Evolutionary conservation across 2,797 vertebrate genomes (phyloP).

Genomic region (Staurois parvus): DNA sequence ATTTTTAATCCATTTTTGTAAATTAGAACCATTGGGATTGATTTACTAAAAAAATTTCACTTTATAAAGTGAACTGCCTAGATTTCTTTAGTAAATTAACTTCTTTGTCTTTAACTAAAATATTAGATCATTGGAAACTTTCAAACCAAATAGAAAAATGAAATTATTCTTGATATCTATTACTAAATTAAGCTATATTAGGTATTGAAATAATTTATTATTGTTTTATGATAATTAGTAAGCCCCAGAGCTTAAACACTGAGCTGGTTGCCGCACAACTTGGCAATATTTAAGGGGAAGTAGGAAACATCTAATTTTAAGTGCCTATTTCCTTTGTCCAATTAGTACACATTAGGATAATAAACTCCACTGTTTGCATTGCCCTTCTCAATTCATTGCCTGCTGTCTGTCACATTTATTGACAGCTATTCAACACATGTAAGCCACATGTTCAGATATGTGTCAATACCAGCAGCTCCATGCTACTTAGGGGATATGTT

Average conservation of each 20-base stretch:
- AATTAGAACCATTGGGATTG: too few species aligned
- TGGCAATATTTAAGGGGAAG: constrained; percentile 69
- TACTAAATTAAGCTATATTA: background rate
- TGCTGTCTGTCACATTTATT: constrained; percentile 66
- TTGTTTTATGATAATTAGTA: constrained; percentile 45
- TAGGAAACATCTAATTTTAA: constrained; percentile 73
- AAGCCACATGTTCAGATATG: constrained; percentile 66
- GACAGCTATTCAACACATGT: constrained; percentile 66
- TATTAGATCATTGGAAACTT: too few species aligned
- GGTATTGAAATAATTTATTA: background rate
- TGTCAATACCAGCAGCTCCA: constrained; percentile 72
- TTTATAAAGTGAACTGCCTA: too few species aligned
- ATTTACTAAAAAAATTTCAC: too few species aligned
- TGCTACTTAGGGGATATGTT: constrained; percentile 69
- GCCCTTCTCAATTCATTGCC: constrained; percentile 38
- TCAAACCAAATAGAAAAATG: too few species aligned
- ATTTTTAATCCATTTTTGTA: too few species aligned
- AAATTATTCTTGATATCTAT: too few species aligned
- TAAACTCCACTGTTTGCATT: constrained; percentile 57
- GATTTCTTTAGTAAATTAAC: too few species aligned
- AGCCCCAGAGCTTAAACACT: background rate
- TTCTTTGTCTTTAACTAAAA: too few species aligned
- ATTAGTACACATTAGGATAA: constrained; percentile 69
- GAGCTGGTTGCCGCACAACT: constrained; percentile 66
- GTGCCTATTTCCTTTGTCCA: constrained; percentile 68